Evolutionary conservation across 2,888 invertebrate genomes (phyloP).

Genomic region (Drosophila parthenogenetica): DNA sequence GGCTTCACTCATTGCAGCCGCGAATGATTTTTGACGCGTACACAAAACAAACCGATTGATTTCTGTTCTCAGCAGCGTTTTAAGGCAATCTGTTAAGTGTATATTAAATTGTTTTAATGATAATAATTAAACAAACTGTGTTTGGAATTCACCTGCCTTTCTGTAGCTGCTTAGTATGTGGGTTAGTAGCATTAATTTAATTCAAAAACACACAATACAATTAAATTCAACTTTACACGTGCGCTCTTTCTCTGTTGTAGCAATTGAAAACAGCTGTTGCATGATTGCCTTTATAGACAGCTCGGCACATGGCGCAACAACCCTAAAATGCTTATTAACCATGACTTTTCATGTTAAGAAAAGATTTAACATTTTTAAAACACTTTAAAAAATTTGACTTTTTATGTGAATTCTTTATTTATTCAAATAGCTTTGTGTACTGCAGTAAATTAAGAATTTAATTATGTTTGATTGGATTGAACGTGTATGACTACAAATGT

Average conservation of each 20-base stretch:
- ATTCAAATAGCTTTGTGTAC: background rate
- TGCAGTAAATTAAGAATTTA: background rate
- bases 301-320: background rate
- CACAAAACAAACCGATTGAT: conserved; percentile 13
- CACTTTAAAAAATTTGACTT: background rate
- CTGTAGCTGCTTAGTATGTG: conserved; percentile 33
- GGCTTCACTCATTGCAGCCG: conserved; percentile 82
- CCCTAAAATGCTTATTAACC: background rate
- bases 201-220: conserved; percentile 12
- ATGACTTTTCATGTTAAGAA: no score
- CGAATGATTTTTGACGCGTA: conserved; percentile 71
- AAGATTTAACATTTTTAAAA: background rate
- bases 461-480: conserved; percentile 18
- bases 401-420: background rate
- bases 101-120: background rate
- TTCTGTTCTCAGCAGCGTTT: conserved; percentile 29
- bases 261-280: conserved; percentile 52
- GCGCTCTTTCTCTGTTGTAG: conserved; percentile 16
- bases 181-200: conserved; percentile 56
- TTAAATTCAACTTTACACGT: conserved; percentile 46
- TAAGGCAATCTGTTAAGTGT: conserved; percentile 67
- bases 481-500: conserved; percentile 36
- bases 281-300: background rate
- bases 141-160: conserved; percentile 82
- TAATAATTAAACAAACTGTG: background rate